These are phyloP conservation scores for Atta cephalotes DNA, from an alignment of 1,140 invertebrate species.

Conservation along the genomic window DNA sequence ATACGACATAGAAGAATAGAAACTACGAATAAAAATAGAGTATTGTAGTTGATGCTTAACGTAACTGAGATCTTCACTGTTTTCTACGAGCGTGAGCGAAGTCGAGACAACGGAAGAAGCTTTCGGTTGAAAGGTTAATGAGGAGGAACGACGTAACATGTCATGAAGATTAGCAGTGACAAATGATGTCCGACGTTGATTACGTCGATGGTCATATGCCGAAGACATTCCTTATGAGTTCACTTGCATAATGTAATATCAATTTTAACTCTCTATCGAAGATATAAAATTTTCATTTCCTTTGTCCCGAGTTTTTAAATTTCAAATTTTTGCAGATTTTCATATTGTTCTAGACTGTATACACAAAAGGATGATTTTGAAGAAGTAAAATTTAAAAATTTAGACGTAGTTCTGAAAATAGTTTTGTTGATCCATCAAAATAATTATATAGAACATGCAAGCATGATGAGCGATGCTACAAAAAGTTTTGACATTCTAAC, in stretches of 20 bases:
- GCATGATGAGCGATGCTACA: too few species aligned
- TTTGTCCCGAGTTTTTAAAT: too few species aligned
- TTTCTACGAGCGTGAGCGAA: conserved; percentile 26
- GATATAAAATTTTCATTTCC: too few species aligned
- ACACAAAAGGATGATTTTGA: too few species aligned
- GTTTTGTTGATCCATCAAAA: too few species aligned
- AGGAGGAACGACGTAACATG: conserved; percentile 47
- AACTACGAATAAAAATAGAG: conserved; percentile 2
- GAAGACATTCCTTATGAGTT: conserved; percentile 20
- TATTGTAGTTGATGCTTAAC: conserved; percentile 30
- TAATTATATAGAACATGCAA: too few species aligned
- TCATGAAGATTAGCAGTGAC: conserved; percentile 57
- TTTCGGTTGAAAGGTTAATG: conserved; percentile 60
- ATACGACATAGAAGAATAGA: not conserved
- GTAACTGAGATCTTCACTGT: conserved; percentile 42
- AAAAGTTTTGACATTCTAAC: too few species aligned
- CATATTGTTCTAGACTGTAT: too few species aligned
- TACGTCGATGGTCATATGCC: conserved; percentile 40
- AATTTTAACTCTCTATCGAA: not conserved
- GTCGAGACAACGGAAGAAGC: conserved; percentile 48
- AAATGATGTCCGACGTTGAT: conserved; percentile 45
- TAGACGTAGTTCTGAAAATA: too few species aligned
- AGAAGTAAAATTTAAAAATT: too few species aligned
- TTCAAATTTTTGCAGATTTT: too few species aligned
- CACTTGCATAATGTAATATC: conserved; percentile 46